Percentiles rank a stretch among this genome's conserved stretches.
These are phyloP conservation scores for Fopius arisanus DNA, from an alignment of 1,140 invertebrate genomes.

Conservation along the genomic window DNA sequence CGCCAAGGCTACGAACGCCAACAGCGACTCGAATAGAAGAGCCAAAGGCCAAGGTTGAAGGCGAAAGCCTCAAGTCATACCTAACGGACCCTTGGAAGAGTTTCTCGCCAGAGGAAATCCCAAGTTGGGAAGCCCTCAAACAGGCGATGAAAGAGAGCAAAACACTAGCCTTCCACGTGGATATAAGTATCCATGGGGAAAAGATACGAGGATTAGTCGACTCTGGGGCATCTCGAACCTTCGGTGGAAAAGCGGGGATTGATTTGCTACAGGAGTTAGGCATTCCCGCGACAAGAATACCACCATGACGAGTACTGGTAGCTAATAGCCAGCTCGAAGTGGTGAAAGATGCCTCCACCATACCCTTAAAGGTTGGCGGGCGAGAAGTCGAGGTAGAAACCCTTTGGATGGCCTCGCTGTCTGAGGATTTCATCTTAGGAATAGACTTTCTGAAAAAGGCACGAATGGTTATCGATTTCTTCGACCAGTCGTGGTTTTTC, in stretches of 20 bases:
- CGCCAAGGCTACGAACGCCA: too few species aligned
- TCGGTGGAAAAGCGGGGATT: background rate
- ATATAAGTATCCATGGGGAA: too few species aligned
- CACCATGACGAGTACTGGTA: slow-evolving; percentile 4
- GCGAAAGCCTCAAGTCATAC: too few species aligned
- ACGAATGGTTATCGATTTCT: slow-evolving; percentile 16
- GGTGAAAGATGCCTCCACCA: background rate
- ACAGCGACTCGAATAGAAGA: too few species aligned
- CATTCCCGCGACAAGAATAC: background rate
- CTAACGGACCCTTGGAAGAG: too few species aligned
- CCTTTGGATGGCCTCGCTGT: slow-evolving; percentile 12
- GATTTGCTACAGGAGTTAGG: background rate
- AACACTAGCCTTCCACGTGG: too few species aligned
- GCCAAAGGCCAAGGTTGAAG: too few species aligned
- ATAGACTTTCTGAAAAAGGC: slow-evolving; percentile 21
- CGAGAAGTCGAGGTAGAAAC: background rate
- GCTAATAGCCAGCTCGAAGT: slow-evolving; percentile 5
- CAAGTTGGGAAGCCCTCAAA: too few species aligned
- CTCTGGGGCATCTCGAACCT: slow-evolving; percentile 5
- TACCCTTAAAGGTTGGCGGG: background rate
- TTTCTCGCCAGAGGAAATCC: too few species aligned
- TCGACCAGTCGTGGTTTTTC: background rate
- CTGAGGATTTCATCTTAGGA: slow-evolving; percentile 19
- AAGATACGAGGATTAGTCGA: background rate
- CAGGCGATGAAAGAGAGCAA: too few species aligned